Evolutionary conservation across 1,140 invertebrate species (phyloP).

Genomic region (Cherax destructor): DNA sequence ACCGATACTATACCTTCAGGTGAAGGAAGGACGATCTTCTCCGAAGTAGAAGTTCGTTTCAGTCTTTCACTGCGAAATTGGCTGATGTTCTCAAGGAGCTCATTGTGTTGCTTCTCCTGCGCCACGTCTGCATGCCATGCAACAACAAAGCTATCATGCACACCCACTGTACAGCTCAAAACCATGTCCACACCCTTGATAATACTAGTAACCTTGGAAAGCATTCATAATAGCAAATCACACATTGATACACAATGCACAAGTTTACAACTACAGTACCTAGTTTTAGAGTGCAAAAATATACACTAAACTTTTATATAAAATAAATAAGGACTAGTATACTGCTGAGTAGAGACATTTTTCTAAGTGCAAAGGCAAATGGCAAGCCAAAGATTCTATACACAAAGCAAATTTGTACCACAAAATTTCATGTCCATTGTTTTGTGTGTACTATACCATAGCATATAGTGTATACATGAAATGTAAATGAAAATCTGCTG

Average conservation of each 20-base stretch:
- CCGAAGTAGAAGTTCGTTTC: constrained; percentile 73
- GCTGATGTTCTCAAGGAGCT: constrained; percentile 73
- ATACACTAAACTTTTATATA: neutral
- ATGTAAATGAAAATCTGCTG: too few relatives aligned
- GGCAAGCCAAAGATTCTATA: neutral
- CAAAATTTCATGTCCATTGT: too few relatives aligned
- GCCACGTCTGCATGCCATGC: constrained; percentile 72
- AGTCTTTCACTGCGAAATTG: constrained; percentile 73
- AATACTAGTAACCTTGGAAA: neutral
- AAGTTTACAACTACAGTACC: neutral
- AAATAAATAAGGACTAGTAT: neutral
- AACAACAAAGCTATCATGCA: constrained; percentile 57
- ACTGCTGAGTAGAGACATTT: neutral
- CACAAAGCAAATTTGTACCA: too few relatives aligned
- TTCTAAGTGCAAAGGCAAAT: neutral
- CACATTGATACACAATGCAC: neutral
- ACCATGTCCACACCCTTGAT: constrained; percentile 3
- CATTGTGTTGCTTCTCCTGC: constrained; percentile 74
- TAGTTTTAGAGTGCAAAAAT: neutral
- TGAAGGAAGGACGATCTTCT: constrained; percentile 73
- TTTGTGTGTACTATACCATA: too few relatives aligned
- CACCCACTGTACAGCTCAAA: neutral
- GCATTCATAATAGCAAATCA: neutral
- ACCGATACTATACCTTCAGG: constrained; percentile 68
- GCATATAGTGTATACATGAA: too few relatives aligned